Evolutionary conservation across 2,113 vertebrate genomes (phyloP).

Genomic region (Toxotes chatareus): DNA sequence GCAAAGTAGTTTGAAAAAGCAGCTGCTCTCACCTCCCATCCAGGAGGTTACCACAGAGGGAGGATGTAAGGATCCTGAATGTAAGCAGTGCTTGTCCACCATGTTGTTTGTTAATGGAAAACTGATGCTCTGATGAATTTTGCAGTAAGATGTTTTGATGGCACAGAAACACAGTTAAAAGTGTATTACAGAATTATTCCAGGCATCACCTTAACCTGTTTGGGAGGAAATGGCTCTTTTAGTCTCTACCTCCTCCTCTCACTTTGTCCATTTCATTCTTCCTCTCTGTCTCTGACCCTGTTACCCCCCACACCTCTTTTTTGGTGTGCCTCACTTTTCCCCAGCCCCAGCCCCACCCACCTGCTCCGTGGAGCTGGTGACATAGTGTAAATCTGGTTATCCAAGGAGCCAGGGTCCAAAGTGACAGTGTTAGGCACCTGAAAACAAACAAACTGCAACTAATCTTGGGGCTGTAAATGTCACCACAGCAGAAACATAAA

Average conservation of each 20-base stretch:
- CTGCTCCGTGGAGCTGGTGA: slow-evolving; percentile 62
- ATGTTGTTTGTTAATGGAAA: slow-evolving; percentile 4
- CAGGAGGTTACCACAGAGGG: slow-evolving; percentile 23
- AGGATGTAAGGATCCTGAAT: slow-evolving; percentile 9
- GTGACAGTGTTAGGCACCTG: slow-evolving; percentile 65
- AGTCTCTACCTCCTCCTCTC: not conserved
- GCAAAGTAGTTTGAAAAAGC: not conserved
- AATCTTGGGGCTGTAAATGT: slow-evolving; percentile 67
- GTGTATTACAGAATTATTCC: not conserved
- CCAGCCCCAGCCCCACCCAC: not conserved
- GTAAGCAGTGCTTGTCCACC: not conserved
- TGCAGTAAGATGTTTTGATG: not conserved
- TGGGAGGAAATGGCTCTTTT: not conserved
- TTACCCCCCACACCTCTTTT: not conserved
- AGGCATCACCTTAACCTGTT: not conserved
- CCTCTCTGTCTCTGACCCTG: not conserved
- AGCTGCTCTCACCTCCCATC: slow-evolving; percentile 15
- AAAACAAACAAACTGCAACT: slow-evolving; percentile 76
- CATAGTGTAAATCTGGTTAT: slow-evolving; percentile 38
- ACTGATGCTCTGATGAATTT: slow-evolving; percentile 7
- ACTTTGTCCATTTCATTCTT: not conserved
- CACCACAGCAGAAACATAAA: slow-evolving; percentile 38
- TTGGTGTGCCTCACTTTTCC: slow-evolving; percentile 16
- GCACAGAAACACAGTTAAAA: not conserved
- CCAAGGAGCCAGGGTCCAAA: slow-evolving; percentile 29